Percentiles rank a stretch among this genome's conserved stretches.
Conservation (phyloP, 2,888 invertebrate species). For the Scaptomyza parva region DNA sequence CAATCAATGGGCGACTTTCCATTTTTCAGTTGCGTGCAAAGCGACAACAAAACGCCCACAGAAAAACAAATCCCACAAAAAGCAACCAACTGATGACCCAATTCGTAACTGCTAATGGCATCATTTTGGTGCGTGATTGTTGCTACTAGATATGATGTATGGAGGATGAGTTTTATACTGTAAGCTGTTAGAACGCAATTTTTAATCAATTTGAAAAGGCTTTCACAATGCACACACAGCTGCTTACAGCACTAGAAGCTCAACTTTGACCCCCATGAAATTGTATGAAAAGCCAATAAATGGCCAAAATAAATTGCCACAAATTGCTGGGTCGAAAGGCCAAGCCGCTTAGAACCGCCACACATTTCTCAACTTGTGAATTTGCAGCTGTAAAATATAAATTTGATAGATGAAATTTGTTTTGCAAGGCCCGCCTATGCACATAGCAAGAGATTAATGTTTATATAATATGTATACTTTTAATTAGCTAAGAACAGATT, state of each 20-base stretch:
- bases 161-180: conserved; percentile 7
- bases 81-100: conserved; percentile 43
- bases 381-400: conserved; percentile 34
- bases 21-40: conserved; percentile 43
- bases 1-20: conserved; percentile 48
- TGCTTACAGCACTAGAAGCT: background rate
- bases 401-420: conserved; percentile 15
- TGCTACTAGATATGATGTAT: conserved; percentile 60
- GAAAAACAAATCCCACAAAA: conserved; percentile 14
- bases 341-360: conserved; percentile 25
- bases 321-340: conserved; percentile 12
- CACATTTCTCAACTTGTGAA: conserved; percentile 9
- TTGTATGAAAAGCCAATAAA: conserved; percentile 18
- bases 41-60: conserved; percentile 23
- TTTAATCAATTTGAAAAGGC: conserved; percentile 47
- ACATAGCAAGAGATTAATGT: background rate
- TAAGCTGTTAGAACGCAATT: conserved; percentile 19
- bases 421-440: background rate
- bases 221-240: conserved; percentile 28
- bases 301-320: background rate
- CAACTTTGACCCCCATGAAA: conserved; percentile 25
- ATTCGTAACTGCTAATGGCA: conserved; percentile 58
- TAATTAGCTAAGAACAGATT: background rate
- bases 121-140: conserved; percentile 45
- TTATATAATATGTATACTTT: background rate